Evolutionary conservation across 2,888 invertebrate genomes (phyloP).

Genomic region (Apamea sordens): DNA sequence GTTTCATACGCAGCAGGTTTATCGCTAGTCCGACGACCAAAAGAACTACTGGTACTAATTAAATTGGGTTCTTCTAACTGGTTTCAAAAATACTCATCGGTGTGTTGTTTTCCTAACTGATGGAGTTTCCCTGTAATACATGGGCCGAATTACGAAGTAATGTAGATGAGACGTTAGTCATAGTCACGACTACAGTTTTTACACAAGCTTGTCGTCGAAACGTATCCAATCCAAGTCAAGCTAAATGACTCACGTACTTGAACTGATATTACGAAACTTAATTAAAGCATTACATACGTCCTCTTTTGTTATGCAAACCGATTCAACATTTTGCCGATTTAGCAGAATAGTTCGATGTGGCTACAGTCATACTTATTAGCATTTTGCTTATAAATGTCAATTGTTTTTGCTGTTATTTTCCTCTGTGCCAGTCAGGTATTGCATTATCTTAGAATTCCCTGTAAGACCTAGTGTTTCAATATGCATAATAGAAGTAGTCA

Average conservation of each 20-base stretch:
- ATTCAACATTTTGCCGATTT: constrained; percentile 42
- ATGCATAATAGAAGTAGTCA: not conserved
- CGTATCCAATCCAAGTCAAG: constrained; percentile 17
- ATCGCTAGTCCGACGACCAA: not conserved
- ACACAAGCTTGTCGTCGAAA: constrained; percentile 19
- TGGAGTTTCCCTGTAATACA: constrained; percentile 35
- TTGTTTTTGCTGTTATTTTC: constrained; percentile 53
- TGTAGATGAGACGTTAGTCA: constrained; percentile 38
- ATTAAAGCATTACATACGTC: constrained; percentile 46
- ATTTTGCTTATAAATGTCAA: constrained; percentile 39
- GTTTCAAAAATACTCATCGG: not conserved
- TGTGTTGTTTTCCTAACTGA: constrained; percentile 12
- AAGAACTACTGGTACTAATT: not conserved
- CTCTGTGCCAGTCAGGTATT: constrained; percentile 40
- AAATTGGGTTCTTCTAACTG: not conserved
- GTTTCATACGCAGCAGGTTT: no score
- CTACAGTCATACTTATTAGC: constrained; percentile 49
- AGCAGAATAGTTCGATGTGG: constrained; percentile 29
- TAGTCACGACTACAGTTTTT: constrained; percentile 35
- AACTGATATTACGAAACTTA: constrained; percentile 60
- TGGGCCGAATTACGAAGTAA: constrained; percentile 8
- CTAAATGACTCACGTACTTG: constrained; percentile 52
- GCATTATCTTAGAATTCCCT: constrained; percentile 26
- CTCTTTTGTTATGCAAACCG: constrained; percentile 47
- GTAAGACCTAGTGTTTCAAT: not conserved